Evolutionary conservation across 2,797 vertebrate species (phyloP), one percentile per base, ranked within the genome.

Genomic region (Mormyrops boulengeri): DNA sequence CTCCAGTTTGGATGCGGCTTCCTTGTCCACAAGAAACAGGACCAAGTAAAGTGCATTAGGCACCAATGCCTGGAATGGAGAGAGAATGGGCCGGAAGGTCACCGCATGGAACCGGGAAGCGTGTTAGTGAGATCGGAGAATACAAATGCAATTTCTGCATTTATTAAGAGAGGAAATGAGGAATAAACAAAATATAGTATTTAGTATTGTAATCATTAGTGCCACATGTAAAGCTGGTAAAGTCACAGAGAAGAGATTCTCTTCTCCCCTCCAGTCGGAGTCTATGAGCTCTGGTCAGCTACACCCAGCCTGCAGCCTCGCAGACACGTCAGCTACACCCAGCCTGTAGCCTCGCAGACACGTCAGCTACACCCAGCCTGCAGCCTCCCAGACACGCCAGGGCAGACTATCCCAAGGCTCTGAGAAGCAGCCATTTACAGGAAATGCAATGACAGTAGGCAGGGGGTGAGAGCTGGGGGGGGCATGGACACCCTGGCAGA

Each of bases 21-120:
- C 97, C 91, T 97, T 97, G 92, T 97, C 97, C 91, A 94, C 93
- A 92, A 98, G 93, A 88, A 97, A 91, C 89, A 98, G 90, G 91
- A 96, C 91, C 0, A 92, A 95, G 77, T 96, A 96, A 95, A 97
- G 95, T 95, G 96, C 94, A 92, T 96, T 95, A 92, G 97, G 95
- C 91, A 94, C 85, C 14, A 93, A 93, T 41, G 91, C 92, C 97
- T 98, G 93, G 80, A 60, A 50, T 5, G 90, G 90, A 73, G 88
- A 80, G 3, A 73, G 47, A 77, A 77, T 4, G 12, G 5, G 14
- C 69, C 22, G 12, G 69, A 77, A 41, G 69, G 69, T 77, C 3
- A 77, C 34, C 4, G 34, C 2, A 30, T 30, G 62, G 11, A 34
- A 30, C 62, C 9, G 22, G 89, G 88, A 26, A 73, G 2, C 2